Evolutionary conservation across 2,888 invertebrate genomes (phyloP).

Genomic region (Apodemia duryi): DNA sequence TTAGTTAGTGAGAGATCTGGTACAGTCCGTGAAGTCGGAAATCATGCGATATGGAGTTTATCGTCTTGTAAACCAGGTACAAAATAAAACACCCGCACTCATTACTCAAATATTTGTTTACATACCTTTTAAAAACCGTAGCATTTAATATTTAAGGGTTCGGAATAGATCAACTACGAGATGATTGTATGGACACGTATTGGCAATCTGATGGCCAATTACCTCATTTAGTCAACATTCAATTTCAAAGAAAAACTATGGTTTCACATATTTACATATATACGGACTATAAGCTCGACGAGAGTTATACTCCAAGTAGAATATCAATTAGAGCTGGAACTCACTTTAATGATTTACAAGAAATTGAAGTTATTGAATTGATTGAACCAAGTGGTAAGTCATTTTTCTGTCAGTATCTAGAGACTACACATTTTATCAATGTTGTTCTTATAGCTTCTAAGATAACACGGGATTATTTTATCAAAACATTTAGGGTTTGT

Average conservation of each 20-base stretch:
- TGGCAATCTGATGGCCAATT: constrained; percentile 99
- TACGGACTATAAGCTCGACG: constrained; percentile 98
- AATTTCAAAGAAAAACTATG: constrained; percentile 96
- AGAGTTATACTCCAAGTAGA: constrained; percentile 98
- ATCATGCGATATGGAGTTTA: constrained; percentile 97
- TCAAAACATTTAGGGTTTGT: too few relatives aligned
- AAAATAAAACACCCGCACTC: not conserved
- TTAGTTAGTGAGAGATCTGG: constrained; percentile 71
- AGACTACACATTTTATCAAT: too few relatives aligned
- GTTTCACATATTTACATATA: constrained; percentile 97
- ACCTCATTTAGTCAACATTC: constrained; percentile 98
- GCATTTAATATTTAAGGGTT: constrained; percentile 82
- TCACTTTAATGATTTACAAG: constrained; percentile 97
- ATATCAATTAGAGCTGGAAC: constrained; percentile 96
- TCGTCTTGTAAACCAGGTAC: constrained; percentile 98
- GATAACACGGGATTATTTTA: too few relatives aligned
- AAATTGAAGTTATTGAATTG: constrained; percentile 95
- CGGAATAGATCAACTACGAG: constrained; percentile 97
- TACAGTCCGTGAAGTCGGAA: constrained; percentile 87
- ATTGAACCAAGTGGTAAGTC: constrained; percentile 90
- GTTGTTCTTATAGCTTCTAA: too few relatives aligned
- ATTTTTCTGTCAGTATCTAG: not conserved
- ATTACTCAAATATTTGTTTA: not conserved
- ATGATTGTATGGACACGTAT: constrained; percentile 97
- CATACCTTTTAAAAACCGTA: not conserved